phyloP scores from a whole-genome alignment of 2,113 vertebrate genomes.

The Podilymbus podiceps region DNA sequence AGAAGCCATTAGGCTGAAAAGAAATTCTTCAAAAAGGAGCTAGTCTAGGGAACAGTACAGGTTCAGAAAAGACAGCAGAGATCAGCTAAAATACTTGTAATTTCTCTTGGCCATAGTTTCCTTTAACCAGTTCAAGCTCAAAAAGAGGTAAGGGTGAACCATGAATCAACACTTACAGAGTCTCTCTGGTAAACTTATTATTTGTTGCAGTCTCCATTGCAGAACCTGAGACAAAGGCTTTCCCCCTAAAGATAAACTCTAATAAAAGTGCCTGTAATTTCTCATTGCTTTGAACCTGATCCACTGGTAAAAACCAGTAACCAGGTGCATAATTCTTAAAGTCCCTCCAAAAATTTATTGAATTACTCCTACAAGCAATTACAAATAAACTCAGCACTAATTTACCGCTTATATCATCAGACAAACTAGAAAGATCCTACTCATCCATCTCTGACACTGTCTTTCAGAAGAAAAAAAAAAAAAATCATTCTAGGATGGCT shows the following conservation, averaged over 20 bases:
- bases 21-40: slow-evolving; percentile 4
- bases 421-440: not conserved
- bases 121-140: slow-evolving; percentile 22
- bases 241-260: not conserved
- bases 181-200: slow-evolving; percentile 30
- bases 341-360: not conserved
- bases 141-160: not conserved
- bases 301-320: not conserved
- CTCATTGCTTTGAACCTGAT: not conserved
- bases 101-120: not conserved
- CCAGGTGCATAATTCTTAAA: not conserved
- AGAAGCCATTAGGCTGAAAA: not conserved
- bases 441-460: not conserved
- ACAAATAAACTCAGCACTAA: not conserved
- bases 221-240: not conserved
- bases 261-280: not conserved
- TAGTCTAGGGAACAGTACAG: not conserved
- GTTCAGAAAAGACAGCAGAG: not conserved
- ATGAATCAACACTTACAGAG: not conserved
- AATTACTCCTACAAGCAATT: not conserved
- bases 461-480: not conserved
- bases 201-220: not conserved
- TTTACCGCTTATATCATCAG: not conserved
- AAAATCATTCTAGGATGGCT: not conserved
- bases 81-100: slow-evolving; percentile 11